Base-by-base conservation (phyloP, 2,888 invertebrate genomes). In the Hedya salicella region DNA sequence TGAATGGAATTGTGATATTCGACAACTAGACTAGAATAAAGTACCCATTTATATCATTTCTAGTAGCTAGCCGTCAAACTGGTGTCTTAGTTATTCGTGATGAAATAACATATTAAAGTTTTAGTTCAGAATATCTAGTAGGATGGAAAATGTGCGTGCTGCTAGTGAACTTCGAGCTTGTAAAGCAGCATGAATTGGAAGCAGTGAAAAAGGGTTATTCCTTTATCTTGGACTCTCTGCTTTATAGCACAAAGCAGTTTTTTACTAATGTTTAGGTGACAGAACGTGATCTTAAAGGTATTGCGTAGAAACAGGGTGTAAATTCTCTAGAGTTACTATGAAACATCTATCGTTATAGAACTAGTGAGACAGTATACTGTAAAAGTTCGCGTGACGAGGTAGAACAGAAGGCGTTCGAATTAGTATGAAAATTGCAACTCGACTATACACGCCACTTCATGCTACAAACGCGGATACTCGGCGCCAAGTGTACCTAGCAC, bases 371-470 rank as follows among this genome's bases (percentile, higher is more conserved):
- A 56, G 13, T 32, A 6, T 46, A 36, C 25, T 8, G 30, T 44
- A 9, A 56, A 56, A 40, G 8, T 32, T 57, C n/a, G 42, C 50
- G 19, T 62, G 40, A 11, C 13, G 32, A 14, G 46, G 48, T 25
- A 13, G 14, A 32, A 30, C 19, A 25, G 17, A 21, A 52, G 52
- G 65, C 59, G 46, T 39, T 30, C 14, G 52, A 59, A 59, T 65
- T 65, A 60, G 36, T 59, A 65, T 53, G 36, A 65, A 65, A 59
- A 59, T 65, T 52, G 59, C 59, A 53, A 60, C 40, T 63, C 25
- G 17, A 50, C 52, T 46, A 46, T 60, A 60, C 65, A 65, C 65
- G 65, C 59, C 65, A 65, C 46, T 65, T 65, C 44, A 53, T 46
- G 39, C 64, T 39, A 49, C 46, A 11, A 19, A 39, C 59, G 21